Conservation (phyloP, 2,113 vertebrate genomes). For the Xenopus laevis region DNA sequence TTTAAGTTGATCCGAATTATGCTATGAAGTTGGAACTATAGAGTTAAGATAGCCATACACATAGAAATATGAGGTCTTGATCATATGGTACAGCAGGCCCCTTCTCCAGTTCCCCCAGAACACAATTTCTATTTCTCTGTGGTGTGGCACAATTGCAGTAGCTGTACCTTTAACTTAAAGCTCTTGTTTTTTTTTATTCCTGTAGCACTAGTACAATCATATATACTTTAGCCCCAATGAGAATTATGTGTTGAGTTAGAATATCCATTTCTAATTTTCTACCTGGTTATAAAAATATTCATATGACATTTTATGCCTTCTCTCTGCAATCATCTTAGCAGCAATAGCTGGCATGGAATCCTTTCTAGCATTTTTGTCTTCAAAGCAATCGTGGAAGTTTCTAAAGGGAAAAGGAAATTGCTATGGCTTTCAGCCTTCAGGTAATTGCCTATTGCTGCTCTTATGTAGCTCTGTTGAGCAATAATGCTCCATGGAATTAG, state of each 20-base stretch:
- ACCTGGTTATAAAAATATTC: background rate
- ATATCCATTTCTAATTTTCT: background rate
- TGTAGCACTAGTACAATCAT: background rate
- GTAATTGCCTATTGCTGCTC: background rate
- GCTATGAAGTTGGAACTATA: too few relatives aligned
- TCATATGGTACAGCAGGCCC: too few relatives aligned
- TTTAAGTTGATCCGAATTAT: too few relatives aligned
- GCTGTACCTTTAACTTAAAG: background rate
- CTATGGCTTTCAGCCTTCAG: background rate
- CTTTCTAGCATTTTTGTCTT: background rate
- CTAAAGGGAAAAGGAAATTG: slow-evolving; percentile 10
- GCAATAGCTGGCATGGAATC: background rate
- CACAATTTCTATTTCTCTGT: too few relatives aligned
- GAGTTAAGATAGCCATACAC: too few relatives aligned
- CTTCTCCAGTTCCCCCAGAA: too few relatives aligned
- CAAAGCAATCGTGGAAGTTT: background rate
- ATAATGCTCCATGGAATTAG: slow-evolving; percentile 13
- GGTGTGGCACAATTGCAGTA: too few relatives aligned
- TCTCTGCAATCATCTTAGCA: background rate
- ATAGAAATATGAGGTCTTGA: too few relatives aligned
- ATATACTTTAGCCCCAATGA: background rate
- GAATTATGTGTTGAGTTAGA: background rate
- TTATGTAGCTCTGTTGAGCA: background rate
- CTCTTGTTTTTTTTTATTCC: background rate
- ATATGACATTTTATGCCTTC: background rate